phyloP scores from a whole-genome alignment of 2,113 vertebrate species.

The Sclerurus mexicanus region DNA sequence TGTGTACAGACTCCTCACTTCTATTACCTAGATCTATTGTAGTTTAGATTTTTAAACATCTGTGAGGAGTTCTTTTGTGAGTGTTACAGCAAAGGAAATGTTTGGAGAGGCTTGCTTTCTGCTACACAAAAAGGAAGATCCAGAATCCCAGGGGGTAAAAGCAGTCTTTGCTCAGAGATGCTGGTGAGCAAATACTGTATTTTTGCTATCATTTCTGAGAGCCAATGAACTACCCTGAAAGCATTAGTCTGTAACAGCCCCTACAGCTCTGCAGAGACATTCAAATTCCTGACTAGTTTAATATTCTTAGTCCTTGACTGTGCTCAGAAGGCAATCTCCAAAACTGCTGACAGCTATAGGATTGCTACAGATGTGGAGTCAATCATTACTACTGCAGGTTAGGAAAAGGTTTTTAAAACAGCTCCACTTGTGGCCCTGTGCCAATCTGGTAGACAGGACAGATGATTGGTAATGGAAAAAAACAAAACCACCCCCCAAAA shows the following conservation, averaged over 20 bases:
- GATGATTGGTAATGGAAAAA: neutral
- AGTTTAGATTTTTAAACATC: neutral
- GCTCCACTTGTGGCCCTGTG: neutral
- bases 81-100: neutral
- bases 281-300: neutral
- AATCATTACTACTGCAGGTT: neutral
- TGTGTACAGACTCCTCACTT: neutral
- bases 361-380: neutral
- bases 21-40: neutral
- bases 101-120: neutral
- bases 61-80: neutral
- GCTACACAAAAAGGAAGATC: neutral
- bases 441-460: neutral
- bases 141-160: neutral
- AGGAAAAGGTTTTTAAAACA: neutral
- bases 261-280: neutral
- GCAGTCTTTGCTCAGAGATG: constrained; percentile 2
- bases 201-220: constrained; percentile 9
- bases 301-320: neutral
- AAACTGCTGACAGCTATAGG: neutral
- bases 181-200: neutral
- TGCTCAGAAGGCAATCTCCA: neutral
- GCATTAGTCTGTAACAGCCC: neutral
- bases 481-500: neutral
- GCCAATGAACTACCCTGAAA: neutral